A percentile compares a stretch with the other conserved stretches of the same genome.
These are phyloP conservation scores for Heliconius sara DNA, from an alignment of 2,888 invertebrate species.

Conservation along the genomic window DNA sequence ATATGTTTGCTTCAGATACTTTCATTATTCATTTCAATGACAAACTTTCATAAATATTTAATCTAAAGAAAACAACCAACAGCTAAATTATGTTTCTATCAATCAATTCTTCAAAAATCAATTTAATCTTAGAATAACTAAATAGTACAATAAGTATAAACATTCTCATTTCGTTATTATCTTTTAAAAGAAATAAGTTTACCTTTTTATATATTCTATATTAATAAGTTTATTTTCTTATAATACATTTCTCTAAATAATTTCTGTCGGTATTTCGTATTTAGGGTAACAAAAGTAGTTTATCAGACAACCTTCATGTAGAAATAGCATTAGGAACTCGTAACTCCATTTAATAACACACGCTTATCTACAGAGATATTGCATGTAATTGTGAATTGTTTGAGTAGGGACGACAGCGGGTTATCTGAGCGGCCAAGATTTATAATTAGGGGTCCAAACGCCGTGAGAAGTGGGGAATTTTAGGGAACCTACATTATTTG, in stretches of 20 bases:
- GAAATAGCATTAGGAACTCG: slow-evolving; percentile 17
- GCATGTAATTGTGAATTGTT: slow-evolving; percentile 50
- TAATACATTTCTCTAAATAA: too few species aligned
- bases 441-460: slow-evolving; percentile 38
- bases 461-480: slow-evolving; percentile 27
- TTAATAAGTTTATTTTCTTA: too few species aligned
- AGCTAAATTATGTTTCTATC: neutral
- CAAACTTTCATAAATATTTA: neutral
- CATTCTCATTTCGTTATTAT: neutral
- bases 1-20: too few species aligned
- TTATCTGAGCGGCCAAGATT: slow-evolving; percentile 48
- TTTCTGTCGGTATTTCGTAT: neutral
- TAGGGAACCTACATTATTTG: neutral
- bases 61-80: too few species aligned
- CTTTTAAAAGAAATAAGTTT: too few species aligned
- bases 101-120: neutral
- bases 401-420: slow-evolving; percentile 49
- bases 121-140: neutral
- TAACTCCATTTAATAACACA: slow-evolving; percentile 31
- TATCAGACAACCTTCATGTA: neutral
- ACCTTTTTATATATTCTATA: too few species aligned
- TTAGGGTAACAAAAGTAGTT: neutral
- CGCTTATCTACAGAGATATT: slow-evolving; percentile 30
- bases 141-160: neutral
- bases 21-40: neutral